Evolutionary conservation across 2,113 vertebrate genomes (phyloP), one percentile per base, ranked within the genome.

Genomic region (Myxocyprinus asiaticus): DNA sequence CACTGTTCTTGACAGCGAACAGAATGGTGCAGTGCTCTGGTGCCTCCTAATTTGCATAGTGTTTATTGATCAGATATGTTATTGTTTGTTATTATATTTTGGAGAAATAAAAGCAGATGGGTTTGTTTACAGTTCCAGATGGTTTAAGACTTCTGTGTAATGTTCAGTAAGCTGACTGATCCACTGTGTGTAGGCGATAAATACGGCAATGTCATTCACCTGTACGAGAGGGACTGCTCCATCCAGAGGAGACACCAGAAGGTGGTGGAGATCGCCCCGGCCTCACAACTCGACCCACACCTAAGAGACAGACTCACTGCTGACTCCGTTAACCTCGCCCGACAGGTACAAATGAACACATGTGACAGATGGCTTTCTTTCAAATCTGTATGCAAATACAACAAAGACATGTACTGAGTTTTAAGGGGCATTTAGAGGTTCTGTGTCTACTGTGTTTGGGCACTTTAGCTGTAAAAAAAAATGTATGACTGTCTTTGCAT

Each of bases 201-300:
- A 81, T 95, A 94, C 0, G 95, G 96, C 6, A 97, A 97, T 58
- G 91, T 97, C 79, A 86, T 96, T 82, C 96, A 98, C 90, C 90
- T 98, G 44, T 98, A 95, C 0, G 96, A 98, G 90, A 91, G 96
- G 33, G 96, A 98, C 91, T 98, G 96, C 81, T 98, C 96, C 84
- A 97, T 98, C 89, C 96, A 98, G 90, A 89, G 96, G 53, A 88
- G 96, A 15, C 96, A 97, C 86, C 96, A 98, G 85, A 98, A 98
- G 86, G 96, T 98, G 70, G 96, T 97, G 12, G 96, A 98, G 85
- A 96, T 98, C 0, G 96, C 96, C 0, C 96, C 96, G 0, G 96
- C 94, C 0, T 87, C 94, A 48, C 93, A 95, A 64, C 89, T 97
- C 67, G 94, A 96, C 79, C 92, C 92, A 45, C 94, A 95, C 44